Conservation (phyloP, 2,113 vertebrate species). For the Muscicapa adusta region DNA sequence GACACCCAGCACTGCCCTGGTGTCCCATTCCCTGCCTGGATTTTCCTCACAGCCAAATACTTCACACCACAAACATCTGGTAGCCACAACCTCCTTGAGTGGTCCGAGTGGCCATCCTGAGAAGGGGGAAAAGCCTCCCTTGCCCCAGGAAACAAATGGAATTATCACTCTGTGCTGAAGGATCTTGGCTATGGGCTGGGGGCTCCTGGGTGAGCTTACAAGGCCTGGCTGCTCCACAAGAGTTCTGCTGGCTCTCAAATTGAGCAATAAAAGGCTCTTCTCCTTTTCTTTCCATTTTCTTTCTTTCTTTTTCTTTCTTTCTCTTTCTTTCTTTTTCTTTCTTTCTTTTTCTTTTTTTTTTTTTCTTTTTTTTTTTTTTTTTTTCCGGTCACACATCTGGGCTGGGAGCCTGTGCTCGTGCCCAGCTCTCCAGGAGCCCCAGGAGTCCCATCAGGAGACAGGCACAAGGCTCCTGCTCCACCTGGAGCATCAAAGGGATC, state of each 20-base stretch:
- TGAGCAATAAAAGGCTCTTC: fast-evolving
- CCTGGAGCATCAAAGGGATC: not conserved
- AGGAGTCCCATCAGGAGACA: fast-evolving
- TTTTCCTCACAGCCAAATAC: not conserved
- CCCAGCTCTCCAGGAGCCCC: not conserved
- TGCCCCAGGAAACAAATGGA: not conserved
- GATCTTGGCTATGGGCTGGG: fast-evolving
- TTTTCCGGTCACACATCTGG: no score
- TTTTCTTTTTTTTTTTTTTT: not conserved
- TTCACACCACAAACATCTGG: not conserved
- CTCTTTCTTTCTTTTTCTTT: no score
- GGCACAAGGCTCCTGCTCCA: not conserved
- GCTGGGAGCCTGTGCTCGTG: fast-evolving
- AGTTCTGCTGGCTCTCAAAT: not conserved
- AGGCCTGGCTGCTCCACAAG: not conserved
- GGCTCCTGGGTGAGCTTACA: not conserved
- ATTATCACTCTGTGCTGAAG: fast-evolving
- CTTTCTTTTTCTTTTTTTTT: no score
- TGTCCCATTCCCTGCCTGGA: not conserved
- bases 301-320: no score
- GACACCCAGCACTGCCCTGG: not conserved
- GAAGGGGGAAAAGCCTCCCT: not conserved
- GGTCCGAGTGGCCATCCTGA: not conserved
- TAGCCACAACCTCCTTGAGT: not conserved
- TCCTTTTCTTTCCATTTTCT: not conserved